A percentile compares a stretch with the other conserved stretches of the same genome.
phyloP scores from a whole-genome alignment of 2,797 vertebrate genomes.

The Cheirogaleus major region DNA sequence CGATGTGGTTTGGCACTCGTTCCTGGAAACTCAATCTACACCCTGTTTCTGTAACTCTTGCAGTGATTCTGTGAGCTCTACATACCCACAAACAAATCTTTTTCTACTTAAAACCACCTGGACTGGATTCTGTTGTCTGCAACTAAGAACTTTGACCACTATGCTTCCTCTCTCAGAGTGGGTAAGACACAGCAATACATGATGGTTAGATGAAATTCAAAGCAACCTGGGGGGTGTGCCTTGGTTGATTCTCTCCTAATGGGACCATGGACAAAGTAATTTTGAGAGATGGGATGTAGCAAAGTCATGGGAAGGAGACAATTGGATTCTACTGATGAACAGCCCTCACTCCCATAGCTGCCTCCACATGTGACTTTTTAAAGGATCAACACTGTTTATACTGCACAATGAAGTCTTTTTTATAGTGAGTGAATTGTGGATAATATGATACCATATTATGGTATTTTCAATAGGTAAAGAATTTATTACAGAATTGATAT shows the following conservation, averaged over 20 bases:
- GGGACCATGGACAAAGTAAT: not conserved
- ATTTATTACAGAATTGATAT: not conserved
- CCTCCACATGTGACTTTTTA: not conserved
- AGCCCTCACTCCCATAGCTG: not conserved
- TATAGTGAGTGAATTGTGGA: not conserved
- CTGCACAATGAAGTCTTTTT: not conserved
- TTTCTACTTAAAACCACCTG: not conserved
- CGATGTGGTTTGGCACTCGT: not conserved
- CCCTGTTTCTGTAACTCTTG: not conserved
- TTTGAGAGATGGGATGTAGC: not conserved
- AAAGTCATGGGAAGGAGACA: not conserved
- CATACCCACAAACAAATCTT: not conserved
- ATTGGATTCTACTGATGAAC: not conserved
- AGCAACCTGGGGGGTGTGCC: not conserved
- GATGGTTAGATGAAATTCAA: not conserved
- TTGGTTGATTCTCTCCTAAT: not conserved
- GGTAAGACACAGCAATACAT: not conserved
- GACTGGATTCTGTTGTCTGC: not conserved
- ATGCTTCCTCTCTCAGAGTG: not conserved
- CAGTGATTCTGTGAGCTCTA: not conserved
- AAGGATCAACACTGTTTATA: not conserved
- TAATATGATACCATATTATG: not conserved
- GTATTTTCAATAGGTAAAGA: not conserved
- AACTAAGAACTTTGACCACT: not conserved
- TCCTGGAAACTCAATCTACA: not conserved